Percentiles rank a stretch among this genome's conserved stretches.
Evolutionary conservation across 2,888 invertebrate species (phyloP).

Genomic region (Eupithecia vulgata): DNA sequence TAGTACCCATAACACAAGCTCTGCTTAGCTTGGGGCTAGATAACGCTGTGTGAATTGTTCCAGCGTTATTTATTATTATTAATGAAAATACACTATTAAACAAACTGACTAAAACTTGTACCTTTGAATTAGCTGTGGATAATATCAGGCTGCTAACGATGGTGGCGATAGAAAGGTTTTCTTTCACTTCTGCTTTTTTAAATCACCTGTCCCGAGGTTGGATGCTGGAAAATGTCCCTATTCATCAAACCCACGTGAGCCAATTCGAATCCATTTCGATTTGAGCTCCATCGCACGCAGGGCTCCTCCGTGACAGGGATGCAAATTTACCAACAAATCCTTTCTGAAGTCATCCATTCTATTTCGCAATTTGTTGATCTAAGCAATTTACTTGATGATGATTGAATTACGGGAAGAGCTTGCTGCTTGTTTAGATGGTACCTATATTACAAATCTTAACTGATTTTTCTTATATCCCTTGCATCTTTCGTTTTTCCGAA

Average conservation of each 20-base stretch:
- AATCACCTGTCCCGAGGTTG: constrained; percentile 4
- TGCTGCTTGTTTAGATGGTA: neutral
- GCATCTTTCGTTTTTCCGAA: neutral
- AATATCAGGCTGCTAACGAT: neutral
- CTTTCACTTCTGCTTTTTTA: constrained; percentile 16
- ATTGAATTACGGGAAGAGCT: neutral
- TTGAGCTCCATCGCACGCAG: constrained; percentile 35
- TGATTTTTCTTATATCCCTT: neutral
- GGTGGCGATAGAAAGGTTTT: neutral
- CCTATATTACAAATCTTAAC: neutral
- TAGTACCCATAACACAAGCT: too few relatives aligned
- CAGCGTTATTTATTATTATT: too few relatives aligned
- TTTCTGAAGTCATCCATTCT: constrained; percentile 19
- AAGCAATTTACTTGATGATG: constrained; percentile 8
- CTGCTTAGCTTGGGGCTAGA: too few relatives aligned
- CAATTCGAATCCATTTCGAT: constrained; percentile 45
- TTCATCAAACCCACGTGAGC: constrained; percentile 47
- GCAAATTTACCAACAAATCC: constrained; percentile 16
- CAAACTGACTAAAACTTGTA: neutral
- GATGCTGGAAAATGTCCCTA: constrained; percentile 39
- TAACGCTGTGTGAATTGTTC: too few relatives aligned
- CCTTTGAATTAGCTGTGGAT: neutral
- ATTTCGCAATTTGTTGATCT: constrained; percentile 17
- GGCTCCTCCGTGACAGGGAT: constrained; percentile 21
- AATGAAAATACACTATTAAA: too few relatives aligned